A percentile compares a stretch with the other conserved stretches of the same genome.
Conservation (phyloP, 2,113 vertebrate species). For the Hippocampus guttulatus region DNA sequence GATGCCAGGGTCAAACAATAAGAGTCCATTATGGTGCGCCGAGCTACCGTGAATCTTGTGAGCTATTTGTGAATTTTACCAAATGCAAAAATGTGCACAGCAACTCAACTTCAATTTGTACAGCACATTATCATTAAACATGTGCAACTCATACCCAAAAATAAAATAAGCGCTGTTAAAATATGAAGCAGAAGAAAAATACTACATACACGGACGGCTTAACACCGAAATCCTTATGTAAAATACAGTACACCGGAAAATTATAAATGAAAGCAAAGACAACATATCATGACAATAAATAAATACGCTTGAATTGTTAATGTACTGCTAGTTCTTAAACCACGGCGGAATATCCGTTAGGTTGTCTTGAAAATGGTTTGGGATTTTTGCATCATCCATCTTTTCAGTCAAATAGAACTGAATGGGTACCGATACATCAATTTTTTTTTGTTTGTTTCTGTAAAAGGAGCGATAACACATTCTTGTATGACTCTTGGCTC, state of each 20-base stretch:
- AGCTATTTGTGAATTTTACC: slow-evolving; percentile 8
- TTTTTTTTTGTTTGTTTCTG: background rate
- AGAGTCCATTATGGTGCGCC: slow-evolving; percentile 21
- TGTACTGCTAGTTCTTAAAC: background rate
- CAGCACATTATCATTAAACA: too few relatives aligned
- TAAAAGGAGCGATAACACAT: background rate
- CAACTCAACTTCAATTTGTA: too few relatives aligned
- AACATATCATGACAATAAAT: background rate
- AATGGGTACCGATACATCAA: background rate
- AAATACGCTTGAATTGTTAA: background rate
- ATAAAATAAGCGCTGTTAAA: too few relatives aligned
- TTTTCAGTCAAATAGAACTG: background rate
- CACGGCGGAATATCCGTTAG: background rate
- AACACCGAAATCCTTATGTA: background rate
- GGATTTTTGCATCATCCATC: background rate
- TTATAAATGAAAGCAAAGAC: background rate
- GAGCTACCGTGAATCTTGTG: slow-evolving; percentile 29
- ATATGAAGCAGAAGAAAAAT: too few relatives aligned
- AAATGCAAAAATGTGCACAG: slow-evolving; percentile 19
- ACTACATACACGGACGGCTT: too few relatives aligned
- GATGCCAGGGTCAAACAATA: slow-evolving; percentile 11
- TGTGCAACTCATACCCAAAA: too few relatives aligned
- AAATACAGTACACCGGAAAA: background rate
- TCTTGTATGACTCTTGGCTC: background rate
- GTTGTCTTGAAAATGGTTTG: background rate